Percentiles rank a stretch among this genome's conserved stretches.
These are phyloP conservation scores for Aegypius monachus DNA, from an alignment of 2,113 vertebrate genomes.

Conservation along the genomic window DNA sequence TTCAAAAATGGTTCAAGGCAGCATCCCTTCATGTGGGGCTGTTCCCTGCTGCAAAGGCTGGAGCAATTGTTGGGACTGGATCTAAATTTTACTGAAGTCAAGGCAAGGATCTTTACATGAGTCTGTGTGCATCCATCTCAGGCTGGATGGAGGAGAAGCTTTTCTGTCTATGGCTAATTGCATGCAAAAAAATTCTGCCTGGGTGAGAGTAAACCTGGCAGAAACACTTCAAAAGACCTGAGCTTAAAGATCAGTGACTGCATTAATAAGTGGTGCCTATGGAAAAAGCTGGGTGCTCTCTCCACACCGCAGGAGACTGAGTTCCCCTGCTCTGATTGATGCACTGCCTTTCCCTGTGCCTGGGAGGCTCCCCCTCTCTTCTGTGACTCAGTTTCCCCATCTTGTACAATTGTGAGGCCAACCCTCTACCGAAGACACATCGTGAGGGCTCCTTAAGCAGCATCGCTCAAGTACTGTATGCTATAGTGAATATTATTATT, in stretches of 20 bases:
- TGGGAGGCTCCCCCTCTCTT: background rate
- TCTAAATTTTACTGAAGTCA: slow-evolving; percentile 6
- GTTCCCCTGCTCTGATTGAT: background rate
- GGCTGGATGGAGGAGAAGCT: background rate
- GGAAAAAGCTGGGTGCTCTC: background rate
- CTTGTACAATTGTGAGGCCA: background rate
- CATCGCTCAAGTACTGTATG: background rate
- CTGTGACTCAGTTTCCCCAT: background rate
- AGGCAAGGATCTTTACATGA: background rate
- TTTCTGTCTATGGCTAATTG: background rate
- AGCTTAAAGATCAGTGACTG: background rate
- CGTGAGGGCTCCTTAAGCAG: background rate
- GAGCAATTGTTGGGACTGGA: background rate
- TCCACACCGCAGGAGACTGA: background rate
- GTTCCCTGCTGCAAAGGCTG: background rate
- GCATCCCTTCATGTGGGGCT: background rate
- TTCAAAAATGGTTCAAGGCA: background rate
- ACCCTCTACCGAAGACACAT: background rate
- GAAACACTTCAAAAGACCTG: background rate
- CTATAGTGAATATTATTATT: background rate
- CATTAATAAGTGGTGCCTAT: background rate
- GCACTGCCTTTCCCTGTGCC: background rate
- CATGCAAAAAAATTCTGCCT: background rate
- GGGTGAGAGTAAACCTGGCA: background rate
- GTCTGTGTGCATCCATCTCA: rapidly evolving